Conservation (phyloP, 2,888 invertebrate species). For the Tricholauxania praeusta region DNA sequence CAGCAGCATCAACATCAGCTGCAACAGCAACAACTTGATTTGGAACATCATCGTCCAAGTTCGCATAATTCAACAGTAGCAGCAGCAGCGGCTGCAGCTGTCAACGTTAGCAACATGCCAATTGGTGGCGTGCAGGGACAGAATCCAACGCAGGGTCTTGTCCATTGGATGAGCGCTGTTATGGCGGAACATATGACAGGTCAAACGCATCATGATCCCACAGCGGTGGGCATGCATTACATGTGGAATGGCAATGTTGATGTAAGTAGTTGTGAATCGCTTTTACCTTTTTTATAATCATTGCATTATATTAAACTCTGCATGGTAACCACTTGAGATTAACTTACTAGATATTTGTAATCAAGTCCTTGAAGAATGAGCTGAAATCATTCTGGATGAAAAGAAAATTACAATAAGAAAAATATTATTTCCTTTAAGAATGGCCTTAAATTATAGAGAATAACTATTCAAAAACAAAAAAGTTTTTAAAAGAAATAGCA, state of each 20-base stretch:
- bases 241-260: constrained; percentile 69
- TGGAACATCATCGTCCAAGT: constrained; percentile 11
- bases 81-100: constrained; percentile 51
- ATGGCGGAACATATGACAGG: constrained; percentile 95
- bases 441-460: no score
- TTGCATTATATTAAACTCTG: no score
- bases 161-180: constrained; percentile 94
- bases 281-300: no score
- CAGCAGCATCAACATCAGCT: constrained; percentile 43
- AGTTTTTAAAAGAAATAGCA: no score
- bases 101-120: constrained; percentile 62
- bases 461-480: no score
- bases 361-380: no score
- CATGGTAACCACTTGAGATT: no score
- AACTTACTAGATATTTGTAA: no score
- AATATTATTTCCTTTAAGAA: no score
- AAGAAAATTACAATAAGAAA: no score
- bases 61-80: constrained; percentile 30
- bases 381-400: no score
- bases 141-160: constrained; percentile 83
- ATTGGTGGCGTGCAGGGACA: constrained; percentile 70
- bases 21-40: constrained; percentile 35
- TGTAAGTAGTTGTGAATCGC: constrained; percentile 58
- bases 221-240: constrained; percentile 68
- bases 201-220: constrained; percentile 77